Conservation (phyloP, 2,797 vertebrate genomes). For the Valencia hispanica region DNA sequence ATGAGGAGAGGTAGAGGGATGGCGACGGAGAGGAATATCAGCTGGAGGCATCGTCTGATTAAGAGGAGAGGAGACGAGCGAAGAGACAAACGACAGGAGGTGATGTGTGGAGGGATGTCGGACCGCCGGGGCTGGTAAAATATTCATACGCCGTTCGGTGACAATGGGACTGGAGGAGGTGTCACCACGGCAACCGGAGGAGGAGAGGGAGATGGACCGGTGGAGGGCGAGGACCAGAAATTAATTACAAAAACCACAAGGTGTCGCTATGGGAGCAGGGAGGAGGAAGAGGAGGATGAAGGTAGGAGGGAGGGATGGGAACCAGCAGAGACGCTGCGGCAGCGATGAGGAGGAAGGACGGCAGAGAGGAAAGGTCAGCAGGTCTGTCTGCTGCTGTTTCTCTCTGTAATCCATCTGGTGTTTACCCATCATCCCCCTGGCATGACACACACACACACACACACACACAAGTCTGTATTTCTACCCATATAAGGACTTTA, state of each 20-base stretch:
- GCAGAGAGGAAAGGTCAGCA: constrained; percentile 56
- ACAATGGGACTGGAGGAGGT: constrained; percentile 40
- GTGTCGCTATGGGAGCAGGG: background rate
- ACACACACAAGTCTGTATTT: too few relatives aligned
- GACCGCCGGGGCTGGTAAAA: constrained; percentile 50
- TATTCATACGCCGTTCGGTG: constrained; percentile 62
- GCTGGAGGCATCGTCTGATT: background rate
- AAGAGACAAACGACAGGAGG: constrained; percentile 37
- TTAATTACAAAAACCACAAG: background rate
- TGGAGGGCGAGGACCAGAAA: background rate
- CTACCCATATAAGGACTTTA: too few relatives aligned
- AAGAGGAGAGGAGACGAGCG: background rate
- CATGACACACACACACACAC: constrained; percentile 14
- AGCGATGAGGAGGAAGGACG: constrained; percentile 22
- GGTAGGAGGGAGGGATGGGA: background rate
- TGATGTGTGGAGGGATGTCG: constrained; percentile 31
- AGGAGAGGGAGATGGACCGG: background rate
- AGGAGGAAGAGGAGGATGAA: constrained; percentile 6
- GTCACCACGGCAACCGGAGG: constrained; percentile 45
- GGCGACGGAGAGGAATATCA: background rate
- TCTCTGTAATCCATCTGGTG: constrained; percentile 76
- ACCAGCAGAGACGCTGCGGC: background rate
- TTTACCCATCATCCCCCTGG: constrained; percentile 68
- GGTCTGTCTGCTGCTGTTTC: constrained; percentile 42
- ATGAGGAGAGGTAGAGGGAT: too few relatives aligned